phyloP scores from a whole-genome alignment of 2,888 invertebrate genomes.

The Dendrolimus pini region DNA sequence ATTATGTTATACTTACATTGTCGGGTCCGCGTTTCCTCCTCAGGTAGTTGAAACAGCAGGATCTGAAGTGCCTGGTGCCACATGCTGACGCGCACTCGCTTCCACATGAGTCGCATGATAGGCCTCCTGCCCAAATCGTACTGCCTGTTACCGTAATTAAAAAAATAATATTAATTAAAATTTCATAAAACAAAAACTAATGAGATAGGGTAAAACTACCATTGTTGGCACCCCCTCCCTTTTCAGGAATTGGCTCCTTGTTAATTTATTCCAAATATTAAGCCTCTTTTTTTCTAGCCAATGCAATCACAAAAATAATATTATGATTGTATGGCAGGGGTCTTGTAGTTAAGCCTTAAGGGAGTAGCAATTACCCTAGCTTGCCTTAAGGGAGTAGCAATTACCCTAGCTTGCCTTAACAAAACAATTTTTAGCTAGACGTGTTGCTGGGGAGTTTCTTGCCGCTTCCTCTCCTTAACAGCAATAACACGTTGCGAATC shows the following conservation, averaged over 20 bases:
- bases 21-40: slow-evolving; percentile 74
- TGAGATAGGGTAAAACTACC: too few species aligned
- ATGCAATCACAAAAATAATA: not conserved
- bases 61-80: slow-evolving; percentile 81
- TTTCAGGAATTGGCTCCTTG: not conserved
- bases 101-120: slow-evolving; percentile 83
- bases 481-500: too few species aligned
- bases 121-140: slow-evolving; percentile 63
- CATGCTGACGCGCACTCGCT: slow-evolving; percentile 81
- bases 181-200: not conserved
- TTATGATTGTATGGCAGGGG: not conserved
- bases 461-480: too few species aligned
- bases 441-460: too few species aligned
- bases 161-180: not conserved
- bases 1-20: slow-evolving; percentile 28
- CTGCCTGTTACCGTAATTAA: slow-evolving; percentile 33
- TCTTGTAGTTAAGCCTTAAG: too few species aligned
- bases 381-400: too few species aligned
- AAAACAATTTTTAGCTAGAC: too few species aligned
- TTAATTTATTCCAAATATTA: not conserved
- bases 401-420: too few species aligned
- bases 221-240: too few species aligned
- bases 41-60: slow-evolving; percentile 85
- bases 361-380: too few species aligned
- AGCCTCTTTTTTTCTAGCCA: not conserved